Base-by-base conservation (phyloP, 1,140 invertebrate genomes). In the Portunus trituberculatus region DNA sequence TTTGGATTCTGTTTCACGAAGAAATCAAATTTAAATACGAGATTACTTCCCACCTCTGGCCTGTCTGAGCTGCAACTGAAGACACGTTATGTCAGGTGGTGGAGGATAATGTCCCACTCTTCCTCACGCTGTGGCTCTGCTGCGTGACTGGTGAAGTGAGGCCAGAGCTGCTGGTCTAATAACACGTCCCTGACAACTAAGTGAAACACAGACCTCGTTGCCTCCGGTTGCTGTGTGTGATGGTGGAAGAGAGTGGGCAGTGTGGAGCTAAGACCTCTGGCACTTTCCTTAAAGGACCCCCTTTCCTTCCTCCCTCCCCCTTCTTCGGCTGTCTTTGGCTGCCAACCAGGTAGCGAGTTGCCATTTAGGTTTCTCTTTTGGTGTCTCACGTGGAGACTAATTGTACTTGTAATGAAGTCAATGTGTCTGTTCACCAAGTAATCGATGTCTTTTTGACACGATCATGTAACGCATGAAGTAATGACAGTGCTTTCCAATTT, bases 291-390 rank as follows among this genome's bases (percentile, higher is more conserved):
- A 20, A 32, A 25, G 8, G 31, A 20, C 76, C 32, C 91, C 76
- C 29, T 28, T 88, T 32, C 86, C 8, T 29, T 12, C 48, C 59
- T 10, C n/a, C 59, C 52, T 10, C 46, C 52, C 67, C 39, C 67
- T 3, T n/a, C 20, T 31, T 20, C 32, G 10, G 25, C 46, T 28
- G 20, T 45, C 45, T 45, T 59, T 88, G 92, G 92, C 92, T 86
- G 39, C 92, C 84, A 16, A 86, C 83, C 83, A 87, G 12, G 83
- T 52, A 67, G 59, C 25, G 76, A 88, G 84, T 52, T 93, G 92
- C 92, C 92, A 88, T 25, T 20, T 86, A 31, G 39, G 16, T 31
- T 91, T 59, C 59, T 39, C 39, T 31, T 31, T 29, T 91, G 90
- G 32, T 91, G 46, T 76, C 52, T 59, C 59, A 14, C 67, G 12